A percentile compares a stretch with the other conserved stretches of the same genome.
phyloP scores from a whole-genome alignment of 2,888 invertebrate genomes.

The Suillia variegata region DNA sequence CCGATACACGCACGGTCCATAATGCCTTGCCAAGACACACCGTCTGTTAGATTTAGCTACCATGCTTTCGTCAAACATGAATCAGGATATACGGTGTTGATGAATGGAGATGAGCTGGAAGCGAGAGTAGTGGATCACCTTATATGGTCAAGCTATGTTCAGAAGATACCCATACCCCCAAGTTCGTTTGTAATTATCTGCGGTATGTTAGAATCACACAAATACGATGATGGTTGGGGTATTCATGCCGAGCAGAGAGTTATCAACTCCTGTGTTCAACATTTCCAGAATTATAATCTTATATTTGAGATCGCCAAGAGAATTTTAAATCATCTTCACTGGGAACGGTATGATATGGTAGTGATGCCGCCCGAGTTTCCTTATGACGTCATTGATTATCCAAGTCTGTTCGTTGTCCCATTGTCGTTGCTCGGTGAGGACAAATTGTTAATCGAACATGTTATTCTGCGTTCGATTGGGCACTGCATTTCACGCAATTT shows the following conservation, averaged over 20 bases:
- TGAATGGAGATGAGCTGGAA: constrained; percentile 78
- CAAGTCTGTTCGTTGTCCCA: constrained; percentile 92
- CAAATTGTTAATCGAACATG: constrained; percentile 83
- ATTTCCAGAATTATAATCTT: constrained; percentile 85
- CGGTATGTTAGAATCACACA: constrained; percentile 76
- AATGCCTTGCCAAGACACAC: constrained; percentile 91
- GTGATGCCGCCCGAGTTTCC: constrained; percentile 91
- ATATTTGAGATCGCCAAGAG: constrained; percentile 84
- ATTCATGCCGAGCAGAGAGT: constrained; percentile 91
- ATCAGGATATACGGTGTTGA: constrained; percentile 76
- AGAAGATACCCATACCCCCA: constrained; percentile 83
- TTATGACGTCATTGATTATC: constrained; percentile 97
- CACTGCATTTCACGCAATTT: constrained; percentile 97
- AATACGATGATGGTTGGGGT: constrained; percentile 76
- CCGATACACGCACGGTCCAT: constrained; percentile 89
- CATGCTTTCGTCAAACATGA: constrained; percentile 76
- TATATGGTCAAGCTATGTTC: constrained; percentile 72
- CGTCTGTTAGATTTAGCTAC: constrained; percentile 86
- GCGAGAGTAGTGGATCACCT: constrained; percentile 54
- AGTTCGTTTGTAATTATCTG: constrained; percentile 90
- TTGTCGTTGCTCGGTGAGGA: constrained; percentile 93
- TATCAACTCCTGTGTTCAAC: constrained; percentile 82
- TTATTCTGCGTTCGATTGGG: constrained; percentile 93
- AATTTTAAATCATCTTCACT: no score
- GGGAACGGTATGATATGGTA: constrained; percentile 87